Conservation (phyloP, 2,113 vertebrate species). For the Onychostoma macrolepis region DNA sequence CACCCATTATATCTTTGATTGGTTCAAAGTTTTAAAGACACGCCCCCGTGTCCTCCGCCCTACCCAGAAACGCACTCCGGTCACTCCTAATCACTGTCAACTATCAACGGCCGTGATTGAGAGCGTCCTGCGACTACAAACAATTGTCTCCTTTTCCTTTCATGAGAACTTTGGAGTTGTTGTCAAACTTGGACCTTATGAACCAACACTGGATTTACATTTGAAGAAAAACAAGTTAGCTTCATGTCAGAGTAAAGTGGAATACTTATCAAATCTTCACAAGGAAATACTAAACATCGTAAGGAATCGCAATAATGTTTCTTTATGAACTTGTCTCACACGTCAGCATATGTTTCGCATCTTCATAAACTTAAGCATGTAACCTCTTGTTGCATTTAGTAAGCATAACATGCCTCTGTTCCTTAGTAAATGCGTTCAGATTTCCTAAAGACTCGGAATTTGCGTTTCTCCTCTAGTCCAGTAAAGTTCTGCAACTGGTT, state of each 20-base stretch:
- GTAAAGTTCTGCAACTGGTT: not conserved
- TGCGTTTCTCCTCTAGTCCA: constrained; percentile 3
- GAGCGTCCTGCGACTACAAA: constrained; percentile 9
- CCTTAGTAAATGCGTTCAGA: not conserved
- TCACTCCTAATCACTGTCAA: constrained; percentile 53
- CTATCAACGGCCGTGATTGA: constrained; percentile 37
- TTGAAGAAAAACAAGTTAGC: constrained; percentile 5
- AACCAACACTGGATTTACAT: constrained; percentile 11
- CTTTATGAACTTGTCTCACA: not conserved
- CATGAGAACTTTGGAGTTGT: not conserved
- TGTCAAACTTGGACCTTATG: constrained; percentile 1
- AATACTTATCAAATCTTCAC: constrained; percentile 12
- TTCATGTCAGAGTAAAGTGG: not conserved
- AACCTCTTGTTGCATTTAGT: not conserved
- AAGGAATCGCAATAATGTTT: constrained; percentile 37
- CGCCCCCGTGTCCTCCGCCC: constrained; percentile 56
- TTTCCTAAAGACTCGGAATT: not conserved
- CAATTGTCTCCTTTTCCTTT: not conserved
- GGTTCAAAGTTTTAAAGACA: constrained; percentile 72
- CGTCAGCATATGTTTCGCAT: not conserved
- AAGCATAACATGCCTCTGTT: not conserved
- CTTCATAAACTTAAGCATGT: not conserved
- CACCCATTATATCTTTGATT: constrained; percentile 69
- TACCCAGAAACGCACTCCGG: constrained; percentile 19
- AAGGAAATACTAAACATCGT: constrained; percentile 12